Evolutionary conservation across 2,797 vertebrate species (phyloP).

Genomic region (Emys orbicularis): DNA sequence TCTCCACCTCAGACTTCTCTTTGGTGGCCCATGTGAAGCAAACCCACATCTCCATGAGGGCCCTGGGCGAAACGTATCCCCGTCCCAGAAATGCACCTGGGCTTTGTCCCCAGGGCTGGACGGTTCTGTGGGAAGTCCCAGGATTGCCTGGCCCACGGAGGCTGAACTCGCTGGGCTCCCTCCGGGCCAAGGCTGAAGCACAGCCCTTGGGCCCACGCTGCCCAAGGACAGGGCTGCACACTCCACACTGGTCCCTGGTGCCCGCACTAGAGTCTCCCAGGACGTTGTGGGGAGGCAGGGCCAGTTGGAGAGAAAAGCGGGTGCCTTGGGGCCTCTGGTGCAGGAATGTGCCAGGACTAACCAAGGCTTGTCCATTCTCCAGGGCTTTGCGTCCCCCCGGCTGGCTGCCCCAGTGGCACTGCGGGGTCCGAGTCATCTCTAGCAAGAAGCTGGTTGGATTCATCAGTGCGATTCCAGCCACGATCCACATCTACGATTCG

Average conservation of each 20-base stretch:
- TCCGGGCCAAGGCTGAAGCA: too few species aligned
- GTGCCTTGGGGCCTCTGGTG: not conserved
- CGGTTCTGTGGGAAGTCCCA: not conserved
- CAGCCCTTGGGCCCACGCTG: too few species aligned
- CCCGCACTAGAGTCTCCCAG: not conserved
- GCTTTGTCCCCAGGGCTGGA: not conserved
- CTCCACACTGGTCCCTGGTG: too few species aligned
- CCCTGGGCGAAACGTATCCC: not conserved
- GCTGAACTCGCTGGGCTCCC: too few species aligned
- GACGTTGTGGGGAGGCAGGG: not conserved
- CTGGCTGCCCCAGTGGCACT: slow-evolving; percentile 98
- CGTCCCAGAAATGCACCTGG: not conserved
- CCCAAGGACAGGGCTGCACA: too few species aligned
- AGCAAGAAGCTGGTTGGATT: slow-evolving; percentile 98
- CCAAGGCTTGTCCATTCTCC: slow-evolving; percentile 16
- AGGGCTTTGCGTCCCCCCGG: slow-evolving; percentile 97
- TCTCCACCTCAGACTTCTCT: not conserved
- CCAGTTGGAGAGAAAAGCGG: not conserved
- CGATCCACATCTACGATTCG: slow-evolving; percentile 94
- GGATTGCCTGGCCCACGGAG: not conserved
- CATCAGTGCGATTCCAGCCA: slow-evolving; percentile 97
- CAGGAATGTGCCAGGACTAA: not conserved
- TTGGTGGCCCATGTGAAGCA: not conserved
- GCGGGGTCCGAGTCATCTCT: slow-evolving; percentile 95
- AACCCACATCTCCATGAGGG: not conserved